Conservation (phyloP, 2,888 invertebrate genomes). For the Orchestes rusci region DNA sequence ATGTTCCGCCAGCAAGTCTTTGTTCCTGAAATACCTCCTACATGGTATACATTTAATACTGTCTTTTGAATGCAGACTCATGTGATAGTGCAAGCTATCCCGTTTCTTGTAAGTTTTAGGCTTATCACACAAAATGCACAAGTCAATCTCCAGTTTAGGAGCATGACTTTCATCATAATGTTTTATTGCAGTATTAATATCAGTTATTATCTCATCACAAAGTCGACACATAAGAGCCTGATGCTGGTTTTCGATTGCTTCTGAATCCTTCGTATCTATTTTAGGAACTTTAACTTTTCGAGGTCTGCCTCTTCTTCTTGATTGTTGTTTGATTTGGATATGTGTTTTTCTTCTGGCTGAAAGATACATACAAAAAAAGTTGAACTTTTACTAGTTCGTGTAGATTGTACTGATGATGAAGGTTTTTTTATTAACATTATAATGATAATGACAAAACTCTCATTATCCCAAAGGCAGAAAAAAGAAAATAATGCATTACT, state of each 20-base stretch:
- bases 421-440: too few relatives aligned
- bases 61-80: conserved; percentile 20
- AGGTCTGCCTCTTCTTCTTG: conserved; percentile 3
- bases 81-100: conserved; percentile 18
- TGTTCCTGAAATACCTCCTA: conserved; percentile 17
- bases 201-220: conserved; percentile 10
- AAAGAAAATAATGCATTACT: too few relatives aligned
- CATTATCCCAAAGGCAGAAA: too few relatives aligned
- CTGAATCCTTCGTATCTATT: conserved; percentile 8
- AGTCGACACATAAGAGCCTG: conserved; percentile 14
- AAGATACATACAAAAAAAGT: neutral
- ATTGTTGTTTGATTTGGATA: conserved; percentile 1
- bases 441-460: too few relatives aligned
- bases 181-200: conserved; percentile 17
- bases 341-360: conserved; percentile 7
- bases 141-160: conserved; percentile 12
- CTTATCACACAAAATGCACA: conserved; percentile 19
- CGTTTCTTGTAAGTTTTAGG: conserved; percentile 18
- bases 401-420: neutral
- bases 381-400: neutral
- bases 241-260: conserved; percentile 16
- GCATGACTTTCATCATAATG: conserved; percentile 21
- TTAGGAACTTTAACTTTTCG: conserved; percentile 5
- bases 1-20: conserved; percentile 10
- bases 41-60: conserved; percentile 22